These are phyloP conservation scores for Epinotia brunnichana DNA, from an alignment of 2,888 invertebrate species.

Conservation along the genomic window DNA sequence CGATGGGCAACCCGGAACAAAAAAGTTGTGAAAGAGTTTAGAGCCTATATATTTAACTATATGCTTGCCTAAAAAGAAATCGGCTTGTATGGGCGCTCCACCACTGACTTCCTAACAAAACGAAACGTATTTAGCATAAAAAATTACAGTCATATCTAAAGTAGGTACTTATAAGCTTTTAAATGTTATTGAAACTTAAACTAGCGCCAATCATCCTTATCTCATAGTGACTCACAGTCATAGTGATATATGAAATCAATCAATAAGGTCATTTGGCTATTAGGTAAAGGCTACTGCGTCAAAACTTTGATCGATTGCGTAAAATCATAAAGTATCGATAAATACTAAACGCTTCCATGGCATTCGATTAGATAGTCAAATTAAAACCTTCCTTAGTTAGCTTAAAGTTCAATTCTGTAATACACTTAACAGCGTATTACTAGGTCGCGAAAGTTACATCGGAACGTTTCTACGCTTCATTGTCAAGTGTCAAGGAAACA, in stretches of 20 bases:
- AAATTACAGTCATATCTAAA: not conserved
- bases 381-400: not conserved
- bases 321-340: conserved; percentile 21
- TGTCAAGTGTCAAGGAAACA: conserved; percentile 41
- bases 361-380: not conserved
- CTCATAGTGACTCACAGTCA: conserved; percentile 3
- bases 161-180: no score
- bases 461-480: conserved; percentile 27
- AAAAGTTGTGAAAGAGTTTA: no score
- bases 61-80: no score
- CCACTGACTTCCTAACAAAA: no score
- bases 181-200: not conserved
- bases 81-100: no score
- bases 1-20: no score
- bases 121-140: not conserved
- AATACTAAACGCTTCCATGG: not conserved
- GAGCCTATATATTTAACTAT: no score
- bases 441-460: not conserved
- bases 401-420: conserved; percentile 1
- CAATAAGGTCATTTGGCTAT: conserved; percentile 35
- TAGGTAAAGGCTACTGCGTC: conserved; percentile 40
- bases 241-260: conserved; percentile 33
- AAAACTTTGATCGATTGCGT: conserved; percentile 29
- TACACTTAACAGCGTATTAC: not conserved
- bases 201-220: conserved; percentile 11